These are phyloP conservation scores for Toxostoma redivivum DNA, from an alignment of 2,113 vertebrate genomes.

Conservation along the genomic window DNA sequence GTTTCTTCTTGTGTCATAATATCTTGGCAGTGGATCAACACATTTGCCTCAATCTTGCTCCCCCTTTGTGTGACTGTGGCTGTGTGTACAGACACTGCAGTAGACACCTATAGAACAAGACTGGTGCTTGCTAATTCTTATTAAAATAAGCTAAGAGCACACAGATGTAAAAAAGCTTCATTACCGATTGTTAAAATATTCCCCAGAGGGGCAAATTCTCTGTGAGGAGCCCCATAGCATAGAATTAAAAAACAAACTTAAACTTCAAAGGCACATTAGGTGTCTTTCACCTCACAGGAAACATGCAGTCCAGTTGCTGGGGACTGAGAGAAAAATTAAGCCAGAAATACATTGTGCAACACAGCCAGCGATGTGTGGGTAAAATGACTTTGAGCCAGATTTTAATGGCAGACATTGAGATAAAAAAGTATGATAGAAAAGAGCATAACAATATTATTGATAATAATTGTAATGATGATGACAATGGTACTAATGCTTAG, in stretches of 20 bases:
- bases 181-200: neutral
- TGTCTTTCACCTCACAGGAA: neutral
- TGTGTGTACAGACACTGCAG: neutral
- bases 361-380: neutral
- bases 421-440: neutral
- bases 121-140: neutral
- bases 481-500: neutral
- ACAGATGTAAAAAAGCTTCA: neutral
- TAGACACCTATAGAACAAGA: neutral
- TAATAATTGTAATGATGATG: neutral
- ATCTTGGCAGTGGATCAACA: neutral
- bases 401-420: neutral
- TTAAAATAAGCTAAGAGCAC: neutral
- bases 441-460: neutral
- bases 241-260: neutral
- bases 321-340: neutral
- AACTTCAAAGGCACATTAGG: neutral
- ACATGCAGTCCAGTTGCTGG: neutral
- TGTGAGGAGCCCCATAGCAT: neutral
- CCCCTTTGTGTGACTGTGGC: neutral
- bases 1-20: neutral
- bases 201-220: neutral
- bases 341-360: neutral
- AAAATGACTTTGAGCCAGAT: neutral
- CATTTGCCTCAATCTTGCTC: neutral